Evolutionary conservation across 1,140 invertebrate species (phyloP).

Genomic region (Zaprionus kolodkinae): DNA sequence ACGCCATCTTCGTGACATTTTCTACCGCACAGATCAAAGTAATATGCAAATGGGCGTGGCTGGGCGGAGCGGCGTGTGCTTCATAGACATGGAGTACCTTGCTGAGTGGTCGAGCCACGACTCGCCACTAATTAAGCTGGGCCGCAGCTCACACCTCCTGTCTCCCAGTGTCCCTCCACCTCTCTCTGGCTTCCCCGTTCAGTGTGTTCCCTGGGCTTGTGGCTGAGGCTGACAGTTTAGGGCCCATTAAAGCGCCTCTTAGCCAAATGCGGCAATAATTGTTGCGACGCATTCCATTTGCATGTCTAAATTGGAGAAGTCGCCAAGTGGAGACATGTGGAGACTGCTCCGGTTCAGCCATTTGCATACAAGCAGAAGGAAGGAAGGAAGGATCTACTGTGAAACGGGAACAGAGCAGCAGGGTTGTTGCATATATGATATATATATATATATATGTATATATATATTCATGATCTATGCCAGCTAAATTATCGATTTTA

Average conservation of each 20-base stretch:
- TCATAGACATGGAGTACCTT: conserved; percentile 9
- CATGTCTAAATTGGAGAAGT: conserved; percentile 55
- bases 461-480: neutral
- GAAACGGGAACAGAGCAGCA: neutral
- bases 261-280: conserved; percentile 75
- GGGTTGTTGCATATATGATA: neutral
- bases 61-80: conserved; percentile 10
- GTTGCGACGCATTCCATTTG: conserved; percentile 67
- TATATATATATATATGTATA: neutral
- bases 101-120: conserved; percentile 26
- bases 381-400: too few species aligned
- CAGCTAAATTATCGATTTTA: neutral
- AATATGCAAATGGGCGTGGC: conserved; percentile 65
- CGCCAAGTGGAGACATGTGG: neutral
- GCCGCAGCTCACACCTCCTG: conserved; percentile 4
- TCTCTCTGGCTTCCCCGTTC: neutral
- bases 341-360: conserved; percentile 47
- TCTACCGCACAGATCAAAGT: conserved; percentile 63
- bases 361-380: conserved; percentile 46
- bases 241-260: conserved; percentile 74
- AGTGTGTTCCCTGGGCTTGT: neutral
- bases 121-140: conserved; percentile 73
- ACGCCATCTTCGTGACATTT: conserved; percentile 35
- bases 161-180: neutral
- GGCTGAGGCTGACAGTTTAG: conserved; percentile 59